Percentiles rank a stretch among this genome's conserved stretches.
Evolutionary conservation across 1,140 invertebrate species (phyloP).

Genomic region (Dufourea novaeangliae): DNA sequence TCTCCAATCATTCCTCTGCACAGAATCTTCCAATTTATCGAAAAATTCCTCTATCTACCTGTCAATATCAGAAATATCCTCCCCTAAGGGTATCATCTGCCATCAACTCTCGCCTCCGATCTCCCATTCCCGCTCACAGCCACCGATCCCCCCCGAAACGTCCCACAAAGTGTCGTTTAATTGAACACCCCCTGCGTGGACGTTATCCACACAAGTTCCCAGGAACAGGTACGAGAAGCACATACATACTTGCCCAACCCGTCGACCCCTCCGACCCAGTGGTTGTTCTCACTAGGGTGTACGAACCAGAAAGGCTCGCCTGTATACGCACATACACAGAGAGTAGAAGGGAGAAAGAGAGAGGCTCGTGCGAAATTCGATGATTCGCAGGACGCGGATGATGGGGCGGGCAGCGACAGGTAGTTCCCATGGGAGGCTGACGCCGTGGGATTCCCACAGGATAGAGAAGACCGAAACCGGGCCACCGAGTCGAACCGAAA

Average conservation of each 20-base stretch:
- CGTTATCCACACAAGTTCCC: constrained; percentile 63
- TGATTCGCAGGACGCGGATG: constrained; percentile 58
- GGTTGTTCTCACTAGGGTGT: constrained; percentile 49
- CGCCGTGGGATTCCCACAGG: constrained; percentile 70
- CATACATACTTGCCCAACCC: constrained; percentile 46
- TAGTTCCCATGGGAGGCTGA: constrained; percentile 74
- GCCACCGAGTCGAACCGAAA: constrained; percentile 39
- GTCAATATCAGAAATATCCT: no score
- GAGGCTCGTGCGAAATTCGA: constrained; percentile 73
- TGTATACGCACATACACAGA: constrained; percentile 24
- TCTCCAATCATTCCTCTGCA: no score
- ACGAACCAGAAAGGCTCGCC: constrained; percentile 24
- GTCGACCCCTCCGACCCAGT: constrained; percentile 52
- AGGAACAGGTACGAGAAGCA: constrained; percentile 71
- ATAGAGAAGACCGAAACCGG: constrained; percentile 45
- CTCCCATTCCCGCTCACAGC: no score
- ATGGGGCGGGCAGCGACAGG: constrained; percentile 68
- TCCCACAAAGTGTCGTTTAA: constrained; percentile 39
- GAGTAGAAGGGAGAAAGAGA: constrained; percentile 33
- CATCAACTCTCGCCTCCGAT: no score
- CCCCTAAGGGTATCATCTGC: no score
- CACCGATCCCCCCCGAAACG: background rate
- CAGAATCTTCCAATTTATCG: no score
- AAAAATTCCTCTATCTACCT: no score
- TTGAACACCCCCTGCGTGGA: constrained; percentile 55